Conservation (phyloP, 2,888 invertebrate genomes). For the Sericinus montela region DNA sequence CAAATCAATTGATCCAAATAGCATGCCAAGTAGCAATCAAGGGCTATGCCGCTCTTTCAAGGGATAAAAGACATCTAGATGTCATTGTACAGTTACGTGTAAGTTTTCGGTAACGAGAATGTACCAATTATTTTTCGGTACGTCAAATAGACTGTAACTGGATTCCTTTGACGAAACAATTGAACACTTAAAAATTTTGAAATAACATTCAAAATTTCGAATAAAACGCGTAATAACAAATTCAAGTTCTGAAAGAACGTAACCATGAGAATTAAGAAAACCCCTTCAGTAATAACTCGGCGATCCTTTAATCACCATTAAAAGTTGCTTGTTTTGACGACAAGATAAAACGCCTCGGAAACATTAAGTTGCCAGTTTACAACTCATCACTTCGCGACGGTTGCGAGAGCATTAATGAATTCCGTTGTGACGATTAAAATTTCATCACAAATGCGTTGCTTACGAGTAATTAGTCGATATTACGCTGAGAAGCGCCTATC, state of each 20-base stretch:
- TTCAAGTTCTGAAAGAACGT: conserved; percentile 2
- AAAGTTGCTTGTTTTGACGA: conserved; percentile 49
- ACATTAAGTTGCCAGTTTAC: conserved; percentile 42
- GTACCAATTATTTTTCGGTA: too few relatives aligned
- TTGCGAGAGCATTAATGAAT: conserved; percentile 34
- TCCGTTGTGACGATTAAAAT: conserved; percentile 23
- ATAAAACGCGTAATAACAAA: too few relatives aligned
- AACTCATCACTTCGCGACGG: conserved; percentile 42
- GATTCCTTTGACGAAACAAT: too few relatives aligned
- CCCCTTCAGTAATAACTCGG: conserved; percentile 29
- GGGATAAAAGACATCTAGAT: too few relatives aligned
- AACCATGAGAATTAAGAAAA: conserved; percentile 23
- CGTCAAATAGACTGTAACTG: too few relatives aligned
- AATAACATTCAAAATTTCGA: too few relatives aligned
- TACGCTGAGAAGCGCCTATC: background rate
- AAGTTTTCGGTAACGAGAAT: too few relatives aligned
- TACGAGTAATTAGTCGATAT: conserved; percentile 15
- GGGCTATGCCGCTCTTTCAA: too few relatives aligned
- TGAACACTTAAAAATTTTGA: too few relatives aligned
- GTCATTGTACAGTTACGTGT: too few relatives aligned
- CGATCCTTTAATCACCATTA: conserved; percentile 49
- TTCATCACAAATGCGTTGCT: conserved; percentile 19
- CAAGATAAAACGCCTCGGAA: conserved; percentile 52
- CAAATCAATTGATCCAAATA: too few relatives aligned
- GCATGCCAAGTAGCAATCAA: too few relatives aligned